Conservation (phyloP, 2,888 invertebrate species). For the Callimorpha dominula region DNA sequence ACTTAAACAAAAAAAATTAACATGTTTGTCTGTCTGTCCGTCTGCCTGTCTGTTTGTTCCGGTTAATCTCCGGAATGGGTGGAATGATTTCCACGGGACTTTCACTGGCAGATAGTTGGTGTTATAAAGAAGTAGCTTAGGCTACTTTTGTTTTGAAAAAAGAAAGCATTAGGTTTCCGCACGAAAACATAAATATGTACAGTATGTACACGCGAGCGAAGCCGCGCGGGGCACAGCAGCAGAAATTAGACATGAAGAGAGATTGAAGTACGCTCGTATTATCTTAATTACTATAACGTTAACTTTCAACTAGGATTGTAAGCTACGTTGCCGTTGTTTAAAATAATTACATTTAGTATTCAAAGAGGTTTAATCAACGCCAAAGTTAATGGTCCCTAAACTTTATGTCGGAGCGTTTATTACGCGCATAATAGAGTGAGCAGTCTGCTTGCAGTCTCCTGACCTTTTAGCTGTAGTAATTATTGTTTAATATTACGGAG, state of each 20-base stretch:
- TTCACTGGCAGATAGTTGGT: too few relatives aligned
- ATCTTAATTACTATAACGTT: slow-evolving; percentile 8
- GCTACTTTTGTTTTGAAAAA: too few relatives aligned
- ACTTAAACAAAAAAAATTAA: too few relatives aligned
- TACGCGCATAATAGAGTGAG: slow-evolving; percentile 49
- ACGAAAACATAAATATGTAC: too few relatives aligned
- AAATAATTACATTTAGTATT: slow-evolving; percentile 20
- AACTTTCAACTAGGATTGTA: not conserved
- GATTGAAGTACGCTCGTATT: not conserved
- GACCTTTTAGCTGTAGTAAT: slow-evolving; percentile 66
- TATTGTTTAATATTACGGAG: slow-evolving; percentile 70
- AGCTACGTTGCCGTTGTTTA: slow-evolving; percentile 6
- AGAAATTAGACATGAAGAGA: not conserved
- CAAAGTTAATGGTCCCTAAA: slow-evolving; percentile 44
- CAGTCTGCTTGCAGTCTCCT: slow-evolving; percentile 62
- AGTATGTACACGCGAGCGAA: too few relatives aligned
- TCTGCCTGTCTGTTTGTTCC: too few relatives aligned
- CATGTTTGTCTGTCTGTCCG: too few relatives aligned
- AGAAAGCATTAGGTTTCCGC: too few relatives aligned
- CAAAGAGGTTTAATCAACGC: slow-evolving; percentile 25
- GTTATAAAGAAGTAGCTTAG: too few relatives aligned
- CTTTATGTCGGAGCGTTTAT: slow-evolving; percentile 37
- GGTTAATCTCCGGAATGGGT: too few relatives aligned
- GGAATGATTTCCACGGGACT: too few relatives aligned
- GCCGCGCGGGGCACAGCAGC: too few relatives aligned